Evolutionary conservation across 2,888 invertebrate genomes (phyloP).

Genomic region (Parnassius apollo): DNA sequence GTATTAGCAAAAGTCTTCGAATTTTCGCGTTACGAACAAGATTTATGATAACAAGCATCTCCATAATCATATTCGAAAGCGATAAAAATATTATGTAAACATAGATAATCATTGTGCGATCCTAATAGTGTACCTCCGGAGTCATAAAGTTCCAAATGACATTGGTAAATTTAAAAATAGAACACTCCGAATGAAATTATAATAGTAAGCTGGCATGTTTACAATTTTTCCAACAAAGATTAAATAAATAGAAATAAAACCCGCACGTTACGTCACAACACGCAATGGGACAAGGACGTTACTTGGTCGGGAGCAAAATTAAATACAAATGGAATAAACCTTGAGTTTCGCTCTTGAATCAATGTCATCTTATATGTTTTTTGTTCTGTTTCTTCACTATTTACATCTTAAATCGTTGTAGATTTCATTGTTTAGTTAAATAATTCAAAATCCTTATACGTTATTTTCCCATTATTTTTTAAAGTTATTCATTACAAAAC

Average conservation of each 20-base stretch:
- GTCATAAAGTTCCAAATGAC: constrained; percentile 39
- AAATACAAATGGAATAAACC: not conserved
- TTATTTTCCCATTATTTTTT: too few species aligned
- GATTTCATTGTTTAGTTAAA: too few species aligned
- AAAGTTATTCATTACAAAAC: too few species aligned
- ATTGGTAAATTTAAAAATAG: constrained; percentile 39
- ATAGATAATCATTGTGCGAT: constrained; percentile 23
- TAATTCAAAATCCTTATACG: too few species aligned
- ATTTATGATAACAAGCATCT: constrained; percentile 24
- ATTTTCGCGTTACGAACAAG: constrained; percentile 16
- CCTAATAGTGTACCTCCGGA: constrained; percentile 30
- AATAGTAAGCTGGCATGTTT: constrained; percentile 40
- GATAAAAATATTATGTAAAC: constrained; percentile 29
- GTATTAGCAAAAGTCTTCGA: constrained; percentile 34
- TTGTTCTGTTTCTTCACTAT: too few species aligned
- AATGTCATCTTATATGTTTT: not conserved
- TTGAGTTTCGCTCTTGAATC: constrained; percentile 1
- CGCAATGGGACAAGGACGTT: constrained; percentile 16
- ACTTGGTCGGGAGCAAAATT: constrained; percentile 2
- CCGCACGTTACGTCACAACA: constrained; percentile 16
- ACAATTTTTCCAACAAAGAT: constrained; percentile 34
- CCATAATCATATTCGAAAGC: constrained; percentile 15
- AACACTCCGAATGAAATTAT: constrained; percentile 38
- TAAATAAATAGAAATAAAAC: constrained; percentile 33
- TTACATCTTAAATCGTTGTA: too few species aligned